Evolutionary conservation across 1,140 invertebrate genomes (phyloP).

Genomic region (Akabosia matsudoensis): DNA sequence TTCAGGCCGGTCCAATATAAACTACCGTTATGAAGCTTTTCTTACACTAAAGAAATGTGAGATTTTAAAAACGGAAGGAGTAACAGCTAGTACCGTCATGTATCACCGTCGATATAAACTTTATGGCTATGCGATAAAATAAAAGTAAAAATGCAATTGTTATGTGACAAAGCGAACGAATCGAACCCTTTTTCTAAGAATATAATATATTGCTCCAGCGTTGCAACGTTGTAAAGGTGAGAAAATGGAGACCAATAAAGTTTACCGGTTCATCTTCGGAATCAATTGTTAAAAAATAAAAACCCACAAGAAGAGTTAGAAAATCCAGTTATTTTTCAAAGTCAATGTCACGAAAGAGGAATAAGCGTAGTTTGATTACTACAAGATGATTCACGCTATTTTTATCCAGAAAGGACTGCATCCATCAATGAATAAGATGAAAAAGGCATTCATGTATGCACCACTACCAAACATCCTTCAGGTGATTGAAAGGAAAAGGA

Average conservation of each 20-base stretch:
- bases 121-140: neutral
- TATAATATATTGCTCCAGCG: neutral
- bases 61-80: no score
- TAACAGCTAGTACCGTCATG: no score
- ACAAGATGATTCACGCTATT: neutral
- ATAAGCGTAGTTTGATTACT: neutral
- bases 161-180: neutral
- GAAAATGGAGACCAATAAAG: neutral
- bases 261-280: neutral
- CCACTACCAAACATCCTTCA: neutral
- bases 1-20: no score
- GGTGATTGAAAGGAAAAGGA: constrained; percentile 10
- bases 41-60: no score
- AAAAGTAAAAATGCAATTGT: neutral
- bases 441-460: neutral
- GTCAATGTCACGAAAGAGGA: constrained; percentile 16
- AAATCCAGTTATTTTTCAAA: no score
- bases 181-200: neutral
- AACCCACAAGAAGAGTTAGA: neutral
- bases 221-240: neutral
- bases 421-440: neutral
- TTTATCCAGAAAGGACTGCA: no score
- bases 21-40: no score
- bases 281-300: neutral
- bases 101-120: no score